Evolutionary conservation across 1,140 invertebrate genomes (phyloP).

Genomic region (Homalodisca vitripennis): DNA sequence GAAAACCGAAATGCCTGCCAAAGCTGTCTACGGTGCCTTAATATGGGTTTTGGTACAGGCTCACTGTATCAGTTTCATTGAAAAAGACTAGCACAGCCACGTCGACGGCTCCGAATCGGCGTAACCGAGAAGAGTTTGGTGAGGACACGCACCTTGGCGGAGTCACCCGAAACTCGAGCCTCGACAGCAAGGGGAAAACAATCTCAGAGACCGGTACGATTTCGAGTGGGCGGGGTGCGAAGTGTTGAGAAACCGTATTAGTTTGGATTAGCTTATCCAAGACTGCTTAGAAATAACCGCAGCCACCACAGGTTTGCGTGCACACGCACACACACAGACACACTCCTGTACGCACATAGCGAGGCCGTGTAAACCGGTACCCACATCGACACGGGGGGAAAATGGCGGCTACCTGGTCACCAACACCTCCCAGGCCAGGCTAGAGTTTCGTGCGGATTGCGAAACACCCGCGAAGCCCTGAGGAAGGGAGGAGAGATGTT

Average conservation of each 20-base stretch:
- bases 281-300: not conserved
- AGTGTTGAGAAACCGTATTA: not conserved
- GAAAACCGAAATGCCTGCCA: too few species aligned
- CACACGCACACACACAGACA: not conserved
- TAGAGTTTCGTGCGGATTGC: not conserved
- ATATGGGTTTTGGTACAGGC: too few species aligned
- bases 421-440: not conserved
- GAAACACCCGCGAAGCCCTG: not conserved
- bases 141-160: too few species aligned
- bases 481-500: too few species aligned
- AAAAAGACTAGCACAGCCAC: too few species aligned
- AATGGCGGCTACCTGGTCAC: slow-evolving; percentile 1
- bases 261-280: not conserved
- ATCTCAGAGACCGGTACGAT: too few species aligned
- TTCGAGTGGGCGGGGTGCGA: not conserved
- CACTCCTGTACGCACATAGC: not conserved
- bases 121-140: too few species aligned
- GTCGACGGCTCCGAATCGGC: too few species aligned
- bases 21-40: too few species aligned
- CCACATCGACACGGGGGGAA: not conserved
- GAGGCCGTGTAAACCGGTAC: not conserved
- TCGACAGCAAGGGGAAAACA: too few species aligned
- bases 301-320: not conserved
- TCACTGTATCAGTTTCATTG: too few species aligned
- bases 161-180: too few species aligned